These are phyloP conservation scores for Etheostoma nigrum DNA, from an alignment of 2,797 vertebrate species.

Conservation along the genomic window DNA sequence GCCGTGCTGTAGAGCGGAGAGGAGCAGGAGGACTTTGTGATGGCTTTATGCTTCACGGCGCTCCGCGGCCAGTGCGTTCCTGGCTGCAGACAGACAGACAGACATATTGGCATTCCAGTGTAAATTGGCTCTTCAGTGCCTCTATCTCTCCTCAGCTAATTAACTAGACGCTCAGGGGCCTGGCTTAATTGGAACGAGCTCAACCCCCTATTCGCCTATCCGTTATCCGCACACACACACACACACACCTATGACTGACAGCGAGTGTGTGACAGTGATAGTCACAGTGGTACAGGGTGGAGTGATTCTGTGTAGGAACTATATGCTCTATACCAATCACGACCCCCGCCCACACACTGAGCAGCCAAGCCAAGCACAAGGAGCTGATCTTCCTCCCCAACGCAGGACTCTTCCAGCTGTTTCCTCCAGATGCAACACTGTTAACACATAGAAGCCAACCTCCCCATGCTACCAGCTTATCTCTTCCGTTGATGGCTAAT, in stretches of 20 bases:
- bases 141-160: constrained; percentile 80
- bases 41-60: too few species aligned
- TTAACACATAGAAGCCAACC: too few species aligned
- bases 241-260: constrained; percentile 50
- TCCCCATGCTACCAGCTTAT: too few species aligned
- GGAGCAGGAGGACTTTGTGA: too few species aligned
- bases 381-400: too few species aligned
- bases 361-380: too few species aligned
- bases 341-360: background rate
- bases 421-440: too few species aligned
- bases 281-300: constrained; percentile 12
- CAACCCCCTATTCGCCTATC: constrained; percentile 61
- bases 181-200: constrained; percentile 79
- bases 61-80: too few species aligned
- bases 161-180: constrained; percentile 76
- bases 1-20: too few species aligned
- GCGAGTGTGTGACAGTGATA: constrained; percentile 45
- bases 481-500: background rate
- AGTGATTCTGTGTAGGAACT: constrained; percentile 9
- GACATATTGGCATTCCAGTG: constrained; percentile 56
- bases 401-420: too few species aligned
- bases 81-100: background rate
- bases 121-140: constrained; percentile 73
- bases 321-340: constrained; percentile 15
- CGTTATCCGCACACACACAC: constrained; percentile 58